Conservation (phyloP, 2,888 invertebrate genomes). For the Lypha dubia region DNA sequence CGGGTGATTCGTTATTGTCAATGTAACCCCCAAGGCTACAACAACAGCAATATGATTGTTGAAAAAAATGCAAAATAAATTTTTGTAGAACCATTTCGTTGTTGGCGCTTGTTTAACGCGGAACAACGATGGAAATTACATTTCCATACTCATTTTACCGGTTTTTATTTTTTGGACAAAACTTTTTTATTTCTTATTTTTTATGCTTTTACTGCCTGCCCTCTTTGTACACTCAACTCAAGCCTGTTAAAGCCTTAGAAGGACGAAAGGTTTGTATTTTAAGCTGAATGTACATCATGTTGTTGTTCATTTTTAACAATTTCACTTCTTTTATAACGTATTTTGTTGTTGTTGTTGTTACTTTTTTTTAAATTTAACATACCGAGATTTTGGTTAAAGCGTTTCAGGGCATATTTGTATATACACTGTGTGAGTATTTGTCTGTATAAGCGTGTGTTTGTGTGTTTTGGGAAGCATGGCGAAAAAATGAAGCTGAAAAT, state of each 20-base stretch:
- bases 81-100: conserved; percentile 31
- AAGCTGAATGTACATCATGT: conserved; percentile 60
- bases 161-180: conserved; percentile 44
- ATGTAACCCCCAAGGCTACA: conserved; percentile 64
- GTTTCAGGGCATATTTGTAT: conserved; percentile 71
- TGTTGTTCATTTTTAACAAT: conserved; percentile 71
- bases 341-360: conserved; percentile 46
- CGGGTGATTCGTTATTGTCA: conserved; percentile 62
- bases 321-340: conserved; percentile 68
- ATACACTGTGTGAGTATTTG: conserved; percentile 8
- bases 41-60: conserved; percentile 41
- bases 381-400: conserved; percentile 72
- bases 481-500: neutral
- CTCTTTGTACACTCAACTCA: conserved; percentile 23
- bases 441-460: neutral
- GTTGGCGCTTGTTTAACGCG: conserved; percentile 67
- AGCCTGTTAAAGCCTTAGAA: conserved; percentile 24
- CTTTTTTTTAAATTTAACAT: conserved; percentile 69
- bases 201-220: conserved; percentile 31
- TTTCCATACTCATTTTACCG: conserved; percentile 73
- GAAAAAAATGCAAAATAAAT: conserved; percentile 27
- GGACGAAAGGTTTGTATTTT: conserved; percentile 15
- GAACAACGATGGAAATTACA: conserved; percentile 74
- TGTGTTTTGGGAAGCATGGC: conserved; percentile 25
- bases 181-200: conserved; percentile 17